Base-by-base conservation (phyloP, 2,113 vertebrate species). In the Myiozetetes cayanensis region DNA sequence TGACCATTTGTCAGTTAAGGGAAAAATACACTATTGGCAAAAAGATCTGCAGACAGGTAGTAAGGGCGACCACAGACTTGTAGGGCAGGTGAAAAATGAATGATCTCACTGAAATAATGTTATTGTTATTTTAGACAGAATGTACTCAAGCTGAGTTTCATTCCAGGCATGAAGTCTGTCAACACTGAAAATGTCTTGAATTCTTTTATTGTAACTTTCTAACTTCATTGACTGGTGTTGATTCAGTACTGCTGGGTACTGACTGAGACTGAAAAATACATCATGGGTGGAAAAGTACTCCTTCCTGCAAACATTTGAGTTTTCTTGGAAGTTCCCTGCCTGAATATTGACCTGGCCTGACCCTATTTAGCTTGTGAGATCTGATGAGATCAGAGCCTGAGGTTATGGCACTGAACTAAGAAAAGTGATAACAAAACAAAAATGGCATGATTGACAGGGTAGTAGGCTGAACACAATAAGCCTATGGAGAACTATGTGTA, bases 341-440 rank as follows among this genome's bases (percentile, higher is more conserved):
- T 82, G 52, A 91, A 76, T 62, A 63, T 55, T 90, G 94, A 94
- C 95, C 95, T 93, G 58, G 55, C 41, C 55, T 96, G 91, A 96
- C 94, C 90, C 81, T 90, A 15, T 82, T 90, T 83, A 85, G 66
- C 70, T 84, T 90, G 72, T 93, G 86, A 95, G 95, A 96, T 93
- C 77, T 70, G 94, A 95, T 92, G 94, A 92, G 87, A 96, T 95
- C 89, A 74, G 58, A 96, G 93, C 96, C 93, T 76, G 83, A 90
- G 95, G 96, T 96, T 94, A 89, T 15, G 58, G 90, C 73, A 82
- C 76, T 91, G 90, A 97, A 89, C 88, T 93, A 94, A 94, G 94
- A 87, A 94, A 96, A 96, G 47, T 78, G 93, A 97, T 97, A 97
- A 97, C 94, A 97, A 96, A 96, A 93, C 90, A 85, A 91, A 94